Percentiles rank a stretch among this genome's conserved stretches.
Conservation (phyloP, 2,113 vertebrate genomes). For the Zosterops lateralis region DNA sequence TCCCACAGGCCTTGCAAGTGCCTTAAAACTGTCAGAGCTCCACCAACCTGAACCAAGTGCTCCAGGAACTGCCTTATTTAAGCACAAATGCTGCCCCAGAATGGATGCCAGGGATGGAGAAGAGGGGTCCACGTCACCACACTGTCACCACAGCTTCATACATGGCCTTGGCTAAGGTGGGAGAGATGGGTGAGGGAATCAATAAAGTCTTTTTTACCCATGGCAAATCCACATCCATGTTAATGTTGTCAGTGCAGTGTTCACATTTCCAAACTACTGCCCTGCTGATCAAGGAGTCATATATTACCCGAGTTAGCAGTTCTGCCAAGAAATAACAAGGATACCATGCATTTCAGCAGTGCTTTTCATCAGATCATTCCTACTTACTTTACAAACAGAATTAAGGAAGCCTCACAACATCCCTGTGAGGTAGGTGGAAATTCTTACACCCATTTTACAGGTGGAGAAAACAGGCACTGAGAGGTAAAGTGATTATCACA, state of each 20-base stretch:
- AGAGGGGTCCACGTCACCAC: not conserved
- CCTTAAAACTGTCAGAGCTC: not conserved
- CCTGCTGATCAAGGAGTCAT: not conserved
- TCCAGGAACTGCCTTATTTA: not conserved
- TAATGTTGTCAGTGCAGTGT: not conserved
- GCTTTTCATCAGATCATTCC: conserved; percentile 66
- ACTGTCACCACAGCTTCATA: not conserved
- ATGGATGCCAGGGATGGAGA: not conserved
- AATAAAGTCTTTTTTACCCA: not conserved
- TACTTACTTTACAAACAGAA: conserved; percentile 61
- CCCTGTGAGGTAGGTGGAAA: conserved; percentile 65
- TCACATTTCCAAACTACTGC: not conserved
- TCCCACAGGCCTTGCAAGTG: not conserved
- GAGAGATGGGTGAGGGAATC: not conserved
- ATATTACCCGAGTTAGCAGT: not conserved
- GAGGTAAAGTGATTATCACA: conserved; percentile 53
- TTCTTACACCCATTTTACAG: conserved; percentile 52
- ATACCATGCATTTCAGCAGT: conserved; percentile 56
- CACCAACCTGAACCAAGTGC: not conserved
- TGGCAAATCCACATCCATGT: not conserved
- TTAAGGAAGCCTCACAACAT: conserved; percentile 56
- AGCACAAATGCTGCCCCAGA: not conserved
- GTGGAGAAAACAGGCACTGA: conserved; percentile 60
- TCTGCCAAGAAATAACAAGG: conserved; percentile 57
- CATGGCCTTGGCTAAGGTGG: not conserved